A percentile compares a stretch with the other conserved stretches of the same genome.
phyloP scores from a whole-genome alignment of 2,113 vertebrate species.

The Apodemus sylvaticus region DNA sequence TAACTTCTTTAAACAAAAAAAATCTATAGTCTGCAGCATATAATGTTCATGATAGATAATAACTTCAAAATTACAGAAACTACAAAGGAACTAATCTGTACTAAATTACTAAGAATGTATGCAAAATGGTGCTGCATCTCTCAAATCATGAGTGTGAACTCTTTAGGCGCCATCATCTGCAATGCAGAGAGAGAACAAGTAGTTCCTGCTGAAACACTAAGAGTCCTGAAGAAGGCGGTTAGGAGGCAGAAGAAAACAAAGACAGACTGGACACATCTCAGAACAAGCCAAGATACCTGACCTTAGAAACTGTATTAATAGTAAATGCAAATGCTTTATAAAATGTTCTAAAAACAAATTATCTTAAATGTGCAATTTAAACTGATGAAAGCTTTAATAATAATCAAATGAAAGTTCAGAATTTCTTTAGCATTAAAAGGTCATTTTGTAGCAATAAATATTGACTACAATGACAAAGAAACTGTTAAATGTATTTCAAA shows the following conservation, averaged over 20 bases:
- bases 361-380: not conserved
- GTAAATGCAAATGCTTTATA: not conserved
- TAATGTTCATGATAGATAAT: not conserved
- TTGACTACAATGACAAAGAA: not conserved
- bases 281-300: too few relatives aligned
- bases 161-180: not conserved
- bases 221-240: not conserved
- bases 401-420: not conserved
- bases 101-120: not conserved
- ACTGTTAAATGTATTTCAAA: not conserved
- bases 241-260: not conserved
- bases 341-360: not conserved
- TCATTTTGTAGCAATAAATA: not conserved
- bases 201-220: not conserved
- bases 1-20: not conserved
- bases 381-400: not conserved
- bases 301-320: not conserved
- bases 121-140: not conserved
- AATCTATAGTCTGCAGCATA: not conserved
- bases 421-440: not conserved
- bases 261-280: not conserved
- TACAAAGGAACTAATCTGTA: not conserved
- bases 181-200: not conserved
- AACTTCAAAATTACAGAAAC: not conserved
- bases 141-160: not conserved